Base-by-base conservation (phyloP, 1,140 invertebrate species). In the Octopus sinensis region DNA sequence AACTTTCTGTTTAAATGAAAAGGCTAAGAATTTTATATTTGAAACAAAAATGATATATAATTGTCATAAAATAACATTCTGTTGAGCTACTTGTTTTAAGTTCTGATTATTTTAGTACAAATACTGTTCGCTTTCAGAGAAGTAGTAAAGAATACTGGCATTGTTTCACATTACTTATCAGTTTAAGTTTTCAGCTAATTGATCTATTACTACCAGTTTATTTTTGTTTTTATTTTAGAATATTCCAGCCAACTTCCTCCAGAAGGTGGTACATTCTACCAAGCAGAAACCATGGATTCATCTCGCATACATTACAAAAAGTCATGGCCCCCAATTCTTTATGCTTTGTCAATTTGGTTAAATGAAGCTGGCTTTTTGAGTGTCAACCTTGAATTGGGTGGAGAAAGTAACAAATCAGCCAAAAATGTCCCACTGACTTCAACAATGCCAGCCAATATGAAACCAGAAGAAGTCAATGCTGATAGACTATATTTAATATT, bases 251-350 rank as follows among this genome's bases (percentile, higher is more conserved):
- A 98, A 90, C 92, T 99, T 78, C 97, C 97, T 0, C 94, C 96
- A 86, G 97, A 98, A 96, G 91, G 97, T 75, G 97, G 98, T 17
- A 96, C 97, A 4, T 99, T 99, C 91, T 99, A 98, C 89, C 97
- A 96, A 4, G 95, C 95, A 71, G 98, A 99, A 88, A 98, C 97
- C 0, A 96, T 97, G 87, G 97, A 99, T 86, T 95, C 94, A 23
- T 96, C 97, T 6, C 93, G 96, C 82, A 94, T 94, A 51, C 96
- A 98, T 91, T 99, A 99, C 91, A 93, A 93, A 71, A 93, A 94
- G 84, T 95, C 96, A 5, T 99, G 98, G 98, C 96, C 98, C 2
- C 95, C 97, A 4, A 95, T 99, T 84, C 92, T 99, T 30, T 95
- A 98, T 89, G 98, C 98, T 17, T 94, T 96, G 5, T 94, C 97